A percentile compares a stretch with the other conserved stretches of the same genome.
Conservation (phyloP, 2,888 invertebrate genomes). For the Drosophila affinis region DNA sequence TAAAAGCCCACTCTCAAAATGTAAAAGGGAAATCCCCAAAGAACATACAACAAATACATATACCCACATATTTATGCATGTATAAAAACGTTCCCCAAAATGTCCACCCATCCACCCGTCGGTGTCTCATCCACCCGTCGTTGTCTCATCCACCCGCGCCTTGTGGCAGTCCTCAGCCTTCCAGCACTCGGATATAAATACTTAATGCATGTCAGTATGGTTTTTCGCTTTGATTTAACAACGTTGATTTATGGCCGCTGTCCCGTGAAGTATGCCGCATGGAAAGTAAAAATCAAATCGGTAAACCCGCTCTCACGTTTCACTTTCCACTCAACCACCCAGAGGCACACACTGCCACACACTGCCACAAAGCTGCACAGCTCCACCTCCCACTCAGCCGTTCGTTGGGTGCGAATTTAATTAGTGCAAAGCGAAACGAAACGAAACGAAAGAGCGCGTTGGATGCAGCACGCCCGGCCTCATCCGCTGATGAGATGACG, state of each 20-base stretch:
- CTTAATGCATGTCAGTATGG: conserved; percentile 74
- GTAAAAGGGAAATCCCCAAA: conserved; percentile 15
- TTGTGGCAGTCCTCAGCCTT: conserved; percentile 13
- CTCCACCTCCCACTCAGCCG: neutral
- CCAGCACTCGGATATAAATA: conserved; percentile 59
- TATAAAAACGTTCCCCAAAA: conserved; percentile 55
- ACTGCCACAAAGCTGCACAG: neutral
- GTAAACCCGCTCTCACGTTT: neutral
- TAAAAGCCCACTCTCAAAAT: conserved; percentile 49
- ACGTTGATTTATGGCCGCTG: conserved; percentile 65
- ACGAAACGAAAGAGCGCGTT: conserved; percentile 29
- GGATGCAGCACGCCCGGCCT: conserved; percentile 30
- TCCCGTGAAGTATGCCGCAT: conserved; percentile 42
- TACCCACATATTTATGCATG: conserved; percentile 18
- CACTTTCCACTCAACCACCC: neutral
- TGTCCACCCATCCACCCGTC: conserved; percentile 39
- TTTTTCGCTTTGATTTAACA: conserved; percentile 74
- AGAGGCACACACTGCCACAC: neutral
- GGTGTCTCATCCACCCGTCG: conserved; percentile 3
- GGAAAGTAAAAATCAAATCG: conserved; percentile 1
- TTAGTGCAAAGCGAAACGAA: conserved; percentile 59
- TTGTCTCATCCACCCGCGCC: neutral
- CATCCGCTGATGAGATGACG: conserved; percentile 26
- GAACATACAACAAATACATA: conserved; percentile 20
- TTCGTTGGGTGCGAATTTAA: conserved; percentile 62